A percentile compares a stretch with the other conserved stretches of the same genome.
phyloP scores from a whole-genome alignment of 2,797 vertebrate genomes.

The Diceros bicornis region DNA sequence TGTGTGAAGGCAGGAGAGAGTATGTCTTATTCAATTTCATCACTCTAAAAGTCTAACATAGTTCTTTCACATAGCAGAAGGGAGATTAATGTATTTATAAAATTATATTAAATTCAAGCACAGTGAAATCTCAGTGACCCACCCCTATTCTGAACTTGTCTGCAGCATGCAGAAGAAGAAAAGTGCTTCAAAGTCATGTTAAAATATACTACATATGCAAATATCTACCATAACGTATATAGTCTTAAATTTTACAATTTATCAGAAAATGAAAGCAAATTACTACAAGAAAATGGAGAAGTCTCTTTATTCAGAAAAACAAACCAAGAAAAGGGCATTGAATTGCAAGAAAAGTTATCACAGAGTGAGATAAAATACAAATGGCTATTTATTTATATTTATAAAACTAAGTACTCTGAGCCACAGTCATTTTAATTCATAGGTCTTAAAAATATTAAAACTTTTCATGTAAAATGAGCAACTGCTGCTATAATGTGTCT shows the following conservation, averaged over 20 bases:
- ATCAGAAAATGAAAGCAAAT: background rate
- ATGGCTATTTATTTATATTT: background rate
- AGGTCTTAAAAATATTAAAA: background rate
- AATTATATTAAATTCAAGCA: conserved; percentile 33
- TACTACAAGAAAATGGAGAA: background rate
- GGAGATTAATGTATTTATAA: background rate
- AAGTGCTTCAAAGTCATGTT: background rate
- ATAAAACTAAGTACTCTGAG: background rate
- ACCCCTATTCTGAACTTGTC: background rate
- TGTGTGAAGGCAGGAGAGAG: background rate
- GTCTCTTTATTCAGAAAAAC: background rate
- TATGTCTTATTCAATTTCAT: background rate
- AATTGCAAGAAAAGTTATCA: background rate
- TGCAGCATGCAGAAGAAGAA: background rate
- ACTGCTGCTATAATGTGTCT: background rate
- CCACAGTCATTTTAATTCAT: background rate
- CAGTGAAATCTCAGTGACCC: background rate
- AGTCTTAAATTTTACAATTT: background rate
- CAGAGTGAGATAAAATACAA: conserved; percentile 30
- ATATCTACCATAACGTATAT: background rate
- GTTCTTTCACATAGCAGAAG: background rate
- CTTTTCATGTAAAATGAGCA: background rate
- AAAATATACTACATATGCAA: background rate
- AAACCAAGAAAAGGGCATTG: background rate
- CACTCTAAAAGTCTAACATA: background rate